Base-by-base conservation (phyloP, 2,888 invertebrate genomes). In the Furcula furcula region DNA sequence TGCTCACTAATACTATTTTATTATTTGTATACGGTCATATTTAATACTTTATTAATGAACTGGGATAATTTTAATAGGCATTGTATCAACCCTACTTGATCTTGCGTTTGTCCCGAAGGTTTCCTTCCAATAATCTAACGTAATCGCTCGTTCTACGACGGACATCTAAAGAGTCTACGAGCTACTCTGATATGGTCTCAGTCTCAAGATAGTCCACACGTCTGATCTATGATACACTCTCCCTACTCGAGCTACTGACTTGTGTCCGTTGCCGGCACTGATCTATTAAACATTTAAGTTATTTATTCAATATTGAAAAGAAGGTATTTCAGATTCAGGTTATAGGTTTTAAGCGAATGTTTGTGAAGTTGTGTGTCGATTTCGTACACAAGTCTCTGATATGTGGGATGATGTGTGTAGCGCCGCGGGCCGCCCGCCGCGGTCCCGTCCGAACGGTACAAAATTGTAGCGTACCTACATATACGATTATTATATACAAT, bases 151-250 rank as follows among this genome's bases (percentile, higher is more conserved):
- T 85, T 84, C 86, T 86, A 83, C 82, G 79, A 80, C 76, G 86
- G 80, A 81, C 71, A 52, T 67, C 75, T 68, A 73, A 69, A 71
- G 65, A 75, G 68, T 66, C 70, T 77, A 79, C 77, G 74, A 76
- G 73, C 83, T 83, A 85, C 76, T 73, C 74, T 86, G 87, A 86
- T 88, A 88, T 87, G 87, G 86, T 76, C 84, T 87, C 87, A 87
- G 87, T 86, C 87, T 88, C 87, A 85, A 86, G 86, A 88, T 82
- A 82, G 76, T 83, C 80, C 84, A 70, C 69, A 76, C 82, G 76
- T 76, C 84, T 81, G 82, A 69, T 72, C 82, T 84, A 84, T 81
- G 74, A 78, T 85, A 84, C 85, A 79, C 76, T 80, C 76, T 78
- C 76, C 80, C 85, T 86, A 82, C 74, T 78, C 84, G 77, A 82